Conservation (phyloP, 2,113 vertebrate species). For the Phyllostomus hastatus region DNA sequence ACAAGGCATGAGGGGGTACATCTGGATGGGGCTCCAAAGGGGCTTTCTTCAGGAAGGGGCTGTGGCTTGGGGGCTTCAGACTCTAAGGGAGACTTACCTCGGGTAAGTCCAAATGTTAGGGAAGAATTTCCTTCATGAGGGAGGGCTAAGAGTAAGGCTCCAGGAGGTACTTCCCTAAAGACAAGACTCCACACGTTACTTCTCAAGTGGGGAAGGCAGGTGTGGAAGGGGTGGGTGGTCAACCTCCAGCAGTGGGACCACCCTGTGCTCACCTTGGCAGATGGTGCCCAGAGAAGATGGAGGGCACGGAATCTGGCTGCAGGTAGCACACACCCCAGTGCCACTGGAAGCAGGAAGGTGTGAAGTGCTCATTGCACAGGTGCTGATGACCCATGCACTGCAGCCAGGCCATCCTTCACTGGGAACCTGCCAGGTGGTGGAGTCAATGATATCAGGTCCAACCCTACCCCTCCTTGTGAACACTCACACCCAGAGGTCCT, state of each 20-base stretch:
- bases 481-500: background rate
- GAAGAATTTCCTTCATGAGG: background rate
- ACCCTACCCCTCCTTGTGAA: too few species aligned
- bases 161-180: background rate
- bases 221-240: background rate
- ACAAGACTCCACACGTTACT: background rate
- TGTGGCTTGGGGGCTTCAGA: background rate
- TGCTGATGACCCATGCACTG: slow-evolving; percentile 85
- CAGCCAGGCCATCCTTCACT: slow-evolving; percentile 84
- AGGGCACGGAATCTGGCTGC: slow-evolving; percentile 79
- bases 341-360: slow-evolving; percentile 82
- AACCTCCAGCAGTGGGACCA: background rate
- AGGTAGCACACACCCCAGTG: slow-evolving; percentile 84
- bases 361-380: slow-evolving; percentile 86
- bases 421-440: slow-evolving; percentile 78
- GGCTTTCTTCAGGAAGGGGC: background rate
- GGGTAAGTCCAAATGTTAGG: background rate
- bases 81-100: background rate
- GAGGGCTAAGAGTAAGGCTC: background rate
- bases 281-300: slow-evolving; percentile 75
- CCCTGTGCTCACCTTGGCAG: slow-evolving; percentile 44
- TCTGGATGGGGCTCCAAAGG: background rate
- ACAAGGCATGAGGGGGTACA: background rate
- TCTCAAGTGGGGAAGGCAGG: background rate
- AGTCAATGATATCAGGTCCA: background rate